Conservation (phyloP, 2,113 vertebrate species). For the Propithecus coquereli region DNA sequence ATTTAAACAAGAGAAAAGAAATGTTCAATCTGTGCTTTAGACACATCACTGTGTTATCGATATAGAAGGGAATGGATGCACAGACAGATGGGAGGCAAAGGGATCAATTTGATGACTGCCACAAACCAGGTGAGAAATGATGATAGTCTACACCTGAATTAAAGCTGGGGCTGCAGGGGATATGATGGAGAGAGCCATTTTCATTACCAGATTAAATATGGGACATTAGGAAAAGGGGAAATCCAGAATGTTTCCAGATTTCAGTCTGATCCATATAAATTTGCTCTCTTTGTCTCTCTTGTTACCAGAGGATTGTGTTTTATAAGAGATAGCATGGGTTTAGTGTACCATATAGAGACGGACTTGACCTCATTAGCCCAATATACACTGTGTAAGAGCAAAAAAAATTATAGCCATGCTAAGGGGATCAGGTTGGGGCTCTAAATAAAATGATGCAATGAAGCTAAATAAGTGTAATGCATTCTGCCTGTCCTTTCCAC, state of each 20-base stretch:
- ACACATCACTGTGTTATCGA: not conserved
- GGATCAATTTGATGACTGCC: not conserved
- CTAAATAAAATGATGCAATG: conserved; percentile 66
- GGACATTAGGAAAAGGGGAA: not conserved
- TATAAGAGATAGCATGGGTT: conserved; percentile 14
- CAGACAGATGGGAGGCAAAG: not conserved
- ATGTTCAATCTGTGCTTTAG: not conserved
- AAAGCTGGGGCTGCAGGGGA: not conserved
- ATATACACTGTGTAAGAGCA: not conserved
- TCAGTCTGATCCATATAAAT: conserved; percentile 11
- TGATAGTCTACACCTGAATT: not conserved
- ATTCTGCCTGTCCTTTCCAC: conserved; percentile 1
- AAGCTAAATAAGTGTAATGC: conserved; percentile 27
- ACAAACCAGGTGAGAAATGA: not conserved
- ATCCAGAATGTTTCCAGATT: not conserved
- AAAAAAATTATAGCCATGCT: conserved; percentile 51
- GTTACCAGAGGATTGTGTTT: conserved; percentile 4
- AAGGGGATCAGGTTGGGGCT: conserved; percentile 13
- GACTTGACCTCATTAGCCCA: conserved; percentile 59
- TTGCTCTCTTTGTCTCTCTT: not conserved
- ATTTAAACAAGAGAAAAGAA: not conserved
- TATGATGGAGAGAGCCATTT: not conserved
- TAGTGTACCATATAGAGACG: not conserved
- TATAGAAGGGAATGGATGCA: not conserved
- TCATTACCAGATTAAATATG: conserved; percentile 17